Percentiles rank a stretch among this genome's conserved stretches.
phyloP scores from a whole-genome alignment of 1,140 invertebrate genomes.

The Episyrphus balteatus region DNA sequence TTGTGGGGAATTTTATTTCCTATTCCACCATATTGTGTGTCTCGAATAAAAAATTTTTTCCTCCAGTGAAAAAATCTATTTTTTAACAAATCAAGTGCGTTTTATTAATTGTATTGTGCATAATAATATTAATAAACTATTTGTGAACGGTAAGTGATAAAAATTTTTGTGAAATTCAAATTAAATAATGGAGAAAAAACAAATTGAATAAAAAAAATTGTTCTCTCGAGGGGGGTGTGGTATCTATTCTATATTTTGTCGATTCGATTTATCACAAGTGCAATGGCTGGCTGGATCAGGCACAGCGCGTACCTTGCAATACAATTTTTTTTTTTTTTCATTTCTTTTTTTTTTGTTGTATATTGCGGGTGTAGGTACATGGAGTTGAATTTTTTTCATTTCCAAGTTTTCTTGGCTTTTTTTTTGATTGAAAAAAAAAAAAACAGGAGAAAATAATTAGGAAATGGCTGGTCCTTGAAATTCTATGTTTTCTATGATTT shows the following conservation, averaged over 20 bases:
- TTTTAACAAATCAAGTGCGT: conserved; percentile 4
- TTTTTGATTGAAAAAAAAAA: no score
- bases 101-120: conserved; percentile 3
- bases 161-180: not conserved
- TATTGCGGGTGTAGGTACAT: not conserved
- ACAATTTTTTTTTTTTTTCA: not conserved
- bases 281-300: no score
- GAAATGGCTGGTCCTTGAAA: no score
- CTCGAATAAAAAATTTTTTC: not conserved
- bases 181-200: not conserved
- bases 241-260: not conserved
- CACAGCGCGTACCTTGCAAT: no score
- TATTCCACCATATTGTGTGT: not conserved
- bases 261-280: not conserved
- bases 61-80: conserved; percentile 5
- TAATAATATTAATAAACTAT: conserved; percentile 2
- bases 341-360: not conserved
- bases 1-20: not conserved
- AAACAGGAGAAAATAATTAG: no score
- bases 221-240: not conserved
- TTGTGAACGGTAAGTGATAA: conserved; percentile 7
- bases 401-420: not conserved
- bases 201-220: not conserved
- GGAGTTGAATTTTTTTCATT: not conserved
- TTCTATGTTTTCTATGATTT: no score